Evolutionary conservation across 2,113 vertebrate species (phyloP).

Genomic region (Prionailurus viverrinus): DNA sequence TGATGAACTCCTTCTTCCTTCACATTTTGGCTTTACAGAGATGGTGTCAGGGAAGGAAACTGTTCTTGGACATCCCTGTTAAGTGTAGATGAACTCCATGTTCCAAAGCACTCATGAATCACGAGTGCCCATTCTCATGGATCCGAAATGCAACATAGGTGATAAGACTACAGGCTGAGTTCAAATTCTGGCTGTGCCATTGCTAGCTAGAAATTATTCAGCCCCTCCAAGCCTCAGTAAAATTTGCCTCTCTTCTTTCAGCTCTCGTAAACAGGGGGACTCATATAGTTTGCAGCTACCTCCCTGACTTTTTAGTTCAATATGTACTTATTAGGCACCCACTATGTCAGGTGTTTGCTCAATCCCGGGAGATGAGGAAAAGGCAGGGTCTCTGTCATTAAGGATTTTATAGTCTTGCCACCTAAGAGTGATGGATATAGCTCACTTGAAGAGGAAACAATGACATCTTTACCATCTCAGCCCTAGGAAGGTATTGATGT

Average conservation of each 20-base stretch:
- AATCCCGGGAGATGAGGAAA: not conserved
- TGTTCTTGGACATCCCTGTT: not conserved
- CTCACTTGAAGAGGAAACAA: not conserved
- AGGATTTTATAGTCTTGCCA: not conserved
- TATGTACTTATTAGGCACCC: not conserved
- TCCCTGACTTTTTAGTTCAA: not conserved
- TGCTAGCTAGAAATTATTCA: not conserved
- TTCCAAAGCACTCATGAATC: conserved; percentile 9
- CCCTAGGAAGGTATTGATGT: not conserved
- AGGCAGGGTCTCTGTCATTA: not conserved
- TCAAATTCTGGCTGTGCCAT: not conserved
- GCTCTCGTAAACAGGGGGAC: not conserved
- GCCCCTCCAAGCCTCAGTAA: not conserved
- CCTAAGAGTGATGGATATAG: not conserved
- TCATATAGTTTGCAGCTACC: not conserved
- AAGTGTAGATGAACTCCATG: not conserved
- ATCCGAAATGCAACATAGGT: not conserved
- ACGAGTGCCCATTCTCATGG: not conserved
- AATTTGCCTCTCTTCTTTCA: not conserved
- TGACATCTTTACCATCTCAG: not conserved
- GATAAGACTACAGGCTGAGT: not conserved
- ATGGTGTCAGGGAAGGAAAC: not conserved
- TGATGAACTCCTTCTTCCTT: conserved; percentile 17
- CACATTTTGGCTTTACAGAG: not conserved
- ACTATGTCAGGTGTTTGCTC: not conserved